Conservation (phyloP, 2,113 vertebrate genomes). For the Australoheros scitulus region DNA sequence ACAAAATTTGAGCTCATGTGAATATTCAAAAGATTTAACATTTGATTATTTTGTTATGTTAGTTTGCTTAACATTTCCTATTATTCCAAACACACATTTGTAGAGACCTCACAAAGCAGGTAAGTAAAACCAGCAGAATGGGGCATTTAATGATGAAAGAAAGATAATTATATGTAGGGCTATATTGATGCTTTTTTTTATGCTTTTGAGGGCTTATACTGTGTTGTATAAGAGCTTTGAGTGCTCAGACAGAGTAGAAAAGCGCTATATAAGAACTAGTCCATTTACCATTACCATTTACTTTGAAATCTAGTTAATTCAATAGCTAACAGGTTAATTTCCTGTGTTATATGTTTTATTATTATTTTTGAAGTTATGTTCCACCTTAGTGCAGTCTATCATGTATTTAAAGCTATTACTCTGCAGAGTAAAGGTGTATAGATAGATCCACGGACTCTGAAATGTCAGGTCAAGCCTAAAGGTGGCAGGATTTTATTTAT, state of each 20-base stretch:
- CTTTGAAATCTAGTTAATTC: background rate
- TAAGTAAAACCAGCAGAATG: background rate
- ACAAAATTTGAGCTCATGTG: background rate
- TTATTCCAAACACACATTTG: background rate
- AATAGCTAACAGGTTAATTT: background rate
- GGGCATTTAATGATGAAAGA: background rate
- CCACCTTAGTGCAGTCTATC: background rate
- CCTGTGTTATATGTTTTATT: background rate
- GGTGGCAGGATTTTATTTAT: background rate
- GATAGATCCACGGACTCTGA: background rate
- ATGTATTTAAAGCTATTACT: background rate
- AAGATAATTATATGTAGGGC: background rate
- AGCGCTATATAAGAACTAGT: no score
- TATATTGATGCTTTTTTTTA: background rate
- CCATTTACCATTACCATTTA: background rate
- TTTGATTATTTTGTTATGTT: background rate
- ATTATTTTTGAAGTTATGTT: no score
- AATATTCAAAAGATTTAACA: background rate
- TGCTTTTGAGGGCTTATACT: no score
- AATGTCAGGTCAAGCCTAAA: background rate
- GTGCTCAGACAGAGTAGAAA: no score
- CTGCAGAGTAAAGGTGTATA: background rate
- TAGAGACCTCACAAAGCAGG: background rate
- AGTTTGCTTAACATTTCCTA: background rate
- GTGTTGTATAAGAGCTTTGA: no score